Evolutionary conservation across 2,113 vertebrate species (phyloP).

Genomic region (Burhinus oedicnemus): DNA sequence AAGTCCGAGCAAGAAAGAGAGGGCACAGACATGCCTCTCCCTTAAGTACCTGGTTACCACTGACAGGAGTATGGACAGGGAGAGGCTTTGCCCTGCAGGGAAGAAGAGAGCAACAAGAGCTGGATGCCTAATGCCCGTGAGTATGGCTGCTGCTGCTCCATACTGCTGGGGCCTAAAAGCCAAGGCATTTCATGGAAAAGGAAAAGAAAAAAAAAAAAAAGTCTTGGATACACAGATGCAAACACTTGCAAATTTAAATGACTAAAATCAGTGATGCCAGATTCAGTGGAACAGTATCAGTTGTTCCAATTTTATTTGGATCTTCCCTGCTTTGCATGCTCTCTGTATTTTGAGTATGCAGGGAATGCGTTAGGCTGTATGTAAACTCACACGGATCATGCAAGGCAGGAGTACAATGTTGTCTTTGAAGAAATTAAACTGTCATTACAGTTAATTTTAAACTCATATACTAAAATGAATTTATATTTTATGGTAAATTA

Average conservation of each 20-base stretch:
- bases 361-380: not conserved
- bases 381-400: not conserved
- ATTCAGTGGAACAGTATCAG: not conserved
- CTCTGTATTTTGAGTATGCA: not conserved
- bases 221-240: not conserved
- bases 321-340: not conserved
- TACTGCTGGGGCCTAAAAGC: not conserved
- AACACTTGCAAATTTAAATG: not conserved
- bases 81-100: not conserved
- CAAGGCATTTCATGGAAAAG: not conserved
- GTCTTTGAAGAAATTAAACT: slow-evolving; percentile 19
- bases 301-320: not conserved
- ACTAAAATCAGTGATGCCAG: not conserved
- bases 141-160: not conserved
- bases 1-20: not conserved
- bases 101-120: not conserved
- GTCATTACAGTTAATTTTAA: slow-evolving; percentile 30
- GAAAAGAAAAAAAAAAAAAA: not conserved
- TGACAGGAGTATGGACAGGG: not conserved
- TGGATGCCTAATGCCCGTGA: not conserved
- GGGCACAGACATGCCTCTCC: not conserved
- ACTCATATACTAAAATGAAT: not conserved
- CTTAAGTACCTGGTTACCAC: not conserved
- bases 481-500: slow-evolving; percentile 18
- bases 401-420: not conserved